Evolutionary conservation across 2,888 invertebrate genomes (phyloP).

Genomic region (Halictus ligatus): DNA sequence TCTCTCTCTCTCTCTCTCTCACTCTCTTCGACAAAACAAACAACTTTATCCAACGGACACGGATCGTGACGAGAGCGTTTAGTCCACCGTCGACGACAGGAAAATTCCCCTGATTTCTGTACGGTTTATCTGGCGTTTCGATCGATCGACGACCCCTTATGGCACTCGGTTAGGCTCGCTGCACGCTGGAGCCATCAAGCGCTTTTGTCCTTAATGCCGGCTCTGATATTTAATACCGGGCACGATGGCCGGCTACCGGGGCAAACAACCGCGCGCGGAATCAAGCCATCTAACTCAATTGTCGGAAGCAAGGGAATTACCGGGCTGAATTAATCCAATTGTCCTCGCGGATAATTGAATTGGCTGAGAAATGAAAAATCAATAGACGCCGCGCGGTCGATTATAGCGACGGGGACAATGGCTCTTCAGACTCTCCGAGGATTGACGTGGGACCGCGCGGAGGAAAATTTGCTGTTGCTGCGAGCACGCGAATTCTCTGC

Average conservation of each 20-base stretch:
- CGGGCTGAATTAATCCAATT: slow-evolving; percentile 70
- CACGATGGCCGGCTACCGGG: background rate
- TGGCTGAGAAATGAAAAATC: slow-evolving; percentile 68
- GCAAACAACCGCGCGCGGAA: slow-evolving; percentile 40
- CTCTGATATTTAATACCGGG: slow-evolving; percentile 30
- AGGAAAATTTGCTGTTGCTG: background rate
- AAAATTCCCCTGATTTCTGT: slow-evolving; percentile 18
- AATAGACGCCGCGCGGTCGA: slow-evolving; percentile 48
- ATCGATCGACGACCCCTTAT: slow-evolving; percentile 33
- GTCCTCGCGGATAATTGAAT: slow-evolving; percentile 64
- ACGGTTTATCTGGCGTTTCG: slow-evolving; percentile 46
- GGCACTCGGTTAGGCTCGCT: background rate
- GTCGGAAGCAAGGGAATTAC: slow-evolving; percentile 62
- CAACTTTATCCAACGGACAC: slow-evolving; percentile 49
- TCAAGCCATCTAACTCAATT: slow-evolving; percentile 66
- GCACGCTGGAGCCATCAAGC: background rate
- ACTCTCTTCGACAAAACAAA: slow-evolving; percentile 6
- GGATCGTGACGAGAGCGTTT: slow-evolving; percentile 30
- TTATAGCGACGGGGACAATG: slow-evolving; percentile 9
- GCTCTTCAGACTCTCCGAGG: background rate
- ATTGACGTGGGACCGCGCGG: background rate
- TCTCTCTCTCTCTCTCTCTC: background rate
- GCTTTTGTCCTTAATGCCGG: slow-evolving; percentile 31
- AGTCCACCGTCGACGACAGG: background rate
- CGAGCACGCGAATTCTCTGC: background rate